phyloP scores from a whole-genome alignment of 35 echinoderm and acorn worm genomes.

The Apostichopus parvimensis region DNA sequence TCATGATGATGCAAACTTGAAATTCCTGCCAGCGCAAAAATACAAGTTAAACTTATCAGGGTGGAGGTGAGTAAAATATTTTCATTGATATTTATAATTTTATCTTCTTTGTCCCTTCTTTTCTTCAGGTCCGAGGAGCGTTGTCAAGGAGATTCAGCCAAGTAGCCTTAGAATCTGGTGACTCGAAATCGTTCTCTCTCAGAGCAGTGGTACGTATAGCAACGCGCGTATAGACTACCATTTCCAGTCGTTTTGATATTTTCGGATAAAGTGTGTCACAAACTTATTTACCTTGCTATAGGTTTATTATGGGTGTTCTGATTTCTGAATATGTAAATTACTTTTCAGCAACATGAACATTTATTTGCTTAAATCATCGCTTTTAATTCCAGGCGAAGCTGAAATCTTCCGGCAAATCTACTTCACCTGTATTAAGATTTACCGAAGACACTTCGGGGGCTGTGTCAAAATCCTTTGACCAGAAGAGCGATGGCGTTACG shows the following conservation, averaged over 20 bases:
- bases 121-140: constrained; percentile 7
- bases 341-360: too few species aligned
- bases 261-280: too few species aligned
- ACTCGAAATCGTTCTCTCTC: constrained; percentile 12
- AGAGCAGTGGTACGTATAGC: constrained; percentile 32
- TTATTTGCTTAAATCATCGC: too few species aligned
- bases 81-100: background rate
- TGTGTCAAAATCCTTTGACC: background rate
- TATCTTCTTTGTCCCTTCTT: background rate
- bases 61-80: background rate
- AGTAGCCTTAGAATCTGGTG: constrained; percentile 34
- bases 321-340: too few species aligned
- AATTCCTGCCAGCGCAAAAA: too few species aligned
- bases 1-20: too few species aligned
- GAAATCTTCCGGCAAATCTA: constrained; percentile 13
- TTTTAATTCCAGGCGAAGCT: constrained; percentile 7
- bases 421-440: constrained; percentile 23
- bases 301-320: too few species aligned
- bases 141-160: constrained; percentile 30
- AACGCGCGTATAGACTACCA: too few species aligned
- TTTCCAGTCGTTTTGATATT: too few species aligned
- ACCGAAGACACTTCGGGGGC: background rate
- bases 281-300: too few species aligned
- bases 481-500: background rate
- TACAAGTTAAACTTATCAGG: too few species aligned